Percentiles rank a stretch among this genome's conserved stretches.
These are phyloP conservation scores for Spodoptera picta DNA, from an alignment of 2,888 invertebrate species.

Conservation along the genomic window DNA sequence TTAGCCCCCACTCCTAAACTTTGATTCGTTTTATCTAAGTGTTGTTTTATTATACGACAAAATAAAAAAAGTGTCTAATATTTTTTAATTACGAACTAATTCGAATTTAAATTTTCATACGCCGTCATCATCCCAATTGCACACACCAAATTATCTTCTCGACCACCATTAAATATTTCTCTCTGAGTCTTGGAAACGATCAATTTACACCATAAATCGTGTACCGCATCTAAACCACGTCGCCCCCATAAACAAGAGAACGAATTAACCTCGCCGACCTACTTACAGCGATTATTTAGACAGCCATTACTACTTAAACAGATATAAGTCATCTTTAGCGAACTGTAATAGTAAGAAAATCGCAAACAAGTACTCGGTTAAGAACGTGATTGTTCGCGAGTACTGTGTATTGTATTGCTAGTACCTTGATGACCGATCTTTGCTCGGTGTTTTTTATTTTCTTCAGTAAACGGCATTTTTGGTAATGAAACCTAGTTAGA, in stretches of 20 bases:
- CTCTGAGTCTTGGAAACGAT: slow-evolving; percentile 3
- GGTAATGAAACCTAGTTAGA: too few species aligned
- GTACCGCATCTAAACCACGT: slow-evolving; percentile 26
- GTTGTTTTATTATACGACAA: too few species aligned
- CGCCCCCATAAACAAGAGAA: slow-evolving; percentile 31
- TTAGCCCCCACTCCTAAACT: too few species aligned
- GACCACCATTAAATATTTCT: slow-evolving; percentile 4
- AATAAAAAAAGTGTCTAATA: too few species aligned
- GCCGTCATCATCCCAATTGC: too few species aligned
- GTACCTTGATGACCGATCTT: too few species aligned
- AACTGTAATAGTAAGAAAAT: slow-evolving; percentile 39
- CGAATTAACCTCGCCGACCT: slow-evolving; percentile 33
- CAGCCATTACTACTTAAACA: slow-evolving; percentile 42
- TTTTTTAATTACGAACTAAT: too few species aligned
- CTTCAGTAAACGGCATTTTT: too few species aligned
- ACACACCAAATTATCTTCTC: not conserved
- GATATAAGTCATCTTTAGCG: slow-evolving; percentile 45
- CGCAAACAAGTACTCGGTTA: slow-evolving; percentile 23
- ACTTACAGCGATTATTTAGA: slow-evolving; percentile 40
- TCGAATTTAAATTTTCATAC: too few species aligned
- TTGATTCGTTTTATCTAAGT: too few species aligned
- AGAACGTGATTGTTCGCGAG: not conserved
- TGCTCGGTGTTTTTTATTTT: too few species aligned
- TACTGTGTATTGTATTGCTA: too few species aligned
- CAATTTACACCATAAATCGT: slow-evolving; percentile 23